phyloP scores from a whole-genome alignment of 2,888 invertebrate species.

The Dicranocentrus wangi region DNA sequence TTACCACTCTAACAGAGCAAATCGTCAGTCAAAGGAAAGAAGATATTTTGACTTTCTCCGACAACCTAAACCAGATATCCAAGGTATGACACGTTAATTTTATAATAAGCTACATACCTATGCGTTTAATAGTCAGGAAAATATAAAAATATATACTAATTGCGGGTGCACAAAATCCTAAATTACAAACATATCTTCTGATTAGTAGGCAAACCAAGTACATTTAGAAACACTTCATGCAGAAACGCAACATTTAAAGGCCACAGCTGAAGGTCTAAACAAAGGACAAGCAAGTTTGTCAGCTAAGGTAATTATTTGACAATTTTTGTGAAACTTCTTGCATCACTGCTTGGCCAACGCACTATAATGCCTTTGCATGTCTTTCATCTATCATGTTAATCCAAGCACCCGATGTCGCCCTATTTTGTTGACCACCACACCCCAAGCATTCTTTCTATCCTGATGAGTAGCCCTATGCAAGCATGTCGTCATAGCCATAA shows the following conservation, averaged over 20 bases:
- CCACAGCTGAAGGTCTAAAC: slow-evolving; percentile 52
- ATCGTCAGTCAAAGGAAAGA: slow-evolving; percentile 65
- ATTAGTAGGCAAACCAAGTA: slow-evolving; percentile 61
- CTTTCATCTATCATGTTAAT: no score
- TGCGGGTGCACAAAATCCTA: not conserved
- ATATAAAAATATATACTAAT: not conserved
- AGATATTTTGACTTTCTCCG: slow-evolving; percentile 67
- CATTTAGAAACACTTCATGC: slow-evolving; percentile 63
- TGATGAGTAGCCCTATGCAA: no score
- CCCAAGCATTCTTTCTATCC: no score
- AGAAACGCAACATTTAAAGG: slow-evolving; percentile 64
- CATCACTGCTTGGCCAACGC: no score
- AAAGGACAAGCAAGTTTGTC: slow-evolving; percentile 66
- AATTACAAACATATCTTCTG: not conserved
- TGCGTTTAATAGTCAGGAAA: not conserved
- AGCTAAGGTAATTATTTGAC: slow-evolving; percentile 49
- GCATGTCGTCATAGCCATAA: slow-evolving; percentile 23
- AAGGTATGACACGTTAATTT: slow-evolving; percentile 46
- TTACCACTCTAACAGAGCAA: slow-evolving; percentile 57
- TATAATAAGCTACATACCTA: not conserved
- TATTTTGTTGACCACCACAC: no score
- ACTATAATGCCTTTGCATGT: no score
- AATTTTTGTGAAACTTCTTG: no score
- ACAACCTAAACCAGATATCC: slow-evolving; percentile 66
- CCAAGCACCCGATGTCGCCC: no score